Conservation (phyloP, 2,113 vertebrate genomes). For the Mohoua ochrocephala region DNA sequence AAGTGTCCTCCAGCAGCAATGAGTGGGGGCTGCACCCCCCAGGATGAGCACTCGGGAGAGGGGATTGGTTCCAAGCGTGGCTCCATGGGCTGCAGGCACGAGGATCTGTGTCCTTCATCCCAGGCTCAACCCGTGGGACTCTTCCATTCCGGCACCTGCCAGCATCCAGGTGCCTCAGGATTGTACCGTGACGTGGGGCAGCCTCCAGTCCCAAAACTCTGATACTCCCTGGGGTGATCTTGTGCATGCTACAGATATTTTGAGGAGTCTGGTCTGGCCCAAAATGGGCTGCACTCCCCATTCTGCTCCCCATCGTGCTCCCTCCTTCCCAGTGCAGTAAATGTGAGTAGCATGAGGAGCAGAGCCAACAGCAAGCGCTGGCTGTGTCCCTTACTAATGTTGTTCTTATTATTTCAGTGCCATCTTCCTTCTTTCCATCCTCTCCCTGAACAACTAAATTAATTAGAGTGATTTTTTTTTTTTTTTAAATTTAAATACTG, state of each 20-base stretch:
- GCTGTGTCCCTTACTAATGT: constrained; percentile 6
- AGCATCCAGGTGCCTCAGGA: background rate
- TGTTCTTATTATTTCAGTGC: constrained; percentile 36
- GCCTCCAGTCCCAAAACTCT: background rate
- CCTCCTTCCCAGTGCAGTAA: background rate
- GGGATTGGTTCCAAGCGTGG: background rate
- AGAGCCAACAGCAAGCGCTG: background rate
- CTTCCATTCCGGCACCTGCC: fast-evolving
- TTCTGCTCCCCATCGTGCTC: background rate
- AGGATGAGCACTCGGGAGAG: fast-evolving
- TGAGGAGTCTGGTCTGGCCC: background rate
- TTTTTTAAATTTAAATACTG: background rate
- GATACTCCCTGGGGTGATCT: background rate
- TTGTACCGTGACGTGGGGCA: fast-evolving
- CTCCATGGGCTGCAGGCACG: background rate
- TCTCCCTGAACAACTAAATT: constrained; percentile 46
- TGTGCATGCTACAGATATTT: background rate
- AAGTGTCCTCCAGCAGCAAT: background rate
- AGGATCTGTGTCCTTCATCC: background rate
- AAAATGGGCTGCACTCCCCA: background rate
- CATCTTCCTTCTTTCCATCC: background rate
- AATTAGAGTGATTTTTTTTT: constrained; percentile 18
- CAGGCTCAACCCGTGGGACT: background rate
- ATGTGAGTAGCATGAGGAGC: background rate
- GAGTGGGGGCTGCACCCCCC: background rate